These are phyloP conservation scores for Perodicticus potto DNA, from an alignment of 2,797 vertebrate genomes.

Conservation along the genomic window DNA sequence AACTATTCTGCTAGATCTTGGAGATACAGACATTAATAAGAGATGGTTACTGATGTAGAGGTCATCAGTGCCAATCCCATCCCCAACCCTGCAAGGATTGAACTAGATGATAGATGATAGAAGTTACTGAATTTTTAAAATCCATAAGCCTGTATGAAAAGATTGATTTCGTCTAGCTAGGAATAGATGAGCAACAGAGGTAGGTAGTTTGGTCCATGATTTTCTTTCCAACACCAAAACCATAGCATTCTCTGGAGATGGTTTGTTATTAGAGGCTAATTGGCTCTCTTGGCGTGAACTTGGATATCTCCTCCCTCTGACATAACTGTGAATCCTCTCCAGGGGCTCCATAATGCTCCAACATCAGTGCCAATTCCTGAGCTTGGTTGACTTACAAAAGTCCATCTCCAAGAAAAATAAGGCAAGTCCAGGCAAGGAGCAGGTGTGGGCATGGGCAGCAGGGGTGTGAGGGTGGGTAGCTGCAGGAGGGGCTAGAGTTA, in stretches of 20 bases:
- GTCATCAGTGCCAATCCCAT: not conserved
- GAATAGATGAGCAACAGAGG: constrained; percentile 5
- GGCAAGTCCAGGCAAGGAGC: constrained; percentile 23
- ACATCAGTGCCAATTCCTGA: constrained; percentile 60
- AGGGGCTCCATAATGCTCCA: constrained; percentile 30
- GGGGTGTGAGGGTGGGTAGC: not conserved
- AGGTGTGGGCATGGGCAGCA: not conserved
- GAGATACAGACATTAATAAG: not conserved
- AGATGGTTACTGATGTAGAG: not conserved
- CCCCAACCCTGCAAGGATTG: not conserved
- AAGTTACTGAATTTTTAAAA: not conserved
- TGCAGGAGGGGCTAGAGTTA: constrained; percentile 31
- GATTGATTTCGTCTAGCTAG: constrained; percentile 65
- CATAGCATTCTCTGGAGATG: constrained; percentile 33
- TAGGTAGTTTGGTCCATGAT: constrained; percentile 26
- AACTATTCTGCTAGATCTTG: not conserved
- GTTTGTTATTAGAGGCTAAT: constrained; percentile 75
- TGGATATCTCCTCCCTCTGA: constrained; percentile 45
- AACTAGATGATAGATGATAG: not conserved
- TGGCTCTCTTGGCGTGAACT: constrained; percentile 36
- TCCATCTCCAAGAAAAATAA: constrained; percentile 84
- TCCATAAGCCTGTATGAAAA: not conserved
- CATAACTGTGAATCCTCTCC: constrained; percentile 66
- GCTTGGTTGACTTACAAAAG: constrained; percentile 40
- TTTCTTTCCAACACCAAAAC: constrained; percentile 57